phyloP scores from a whole-genome alignment of 1,140 invertebrate species.

The Drosophila neocordata region DNA sequence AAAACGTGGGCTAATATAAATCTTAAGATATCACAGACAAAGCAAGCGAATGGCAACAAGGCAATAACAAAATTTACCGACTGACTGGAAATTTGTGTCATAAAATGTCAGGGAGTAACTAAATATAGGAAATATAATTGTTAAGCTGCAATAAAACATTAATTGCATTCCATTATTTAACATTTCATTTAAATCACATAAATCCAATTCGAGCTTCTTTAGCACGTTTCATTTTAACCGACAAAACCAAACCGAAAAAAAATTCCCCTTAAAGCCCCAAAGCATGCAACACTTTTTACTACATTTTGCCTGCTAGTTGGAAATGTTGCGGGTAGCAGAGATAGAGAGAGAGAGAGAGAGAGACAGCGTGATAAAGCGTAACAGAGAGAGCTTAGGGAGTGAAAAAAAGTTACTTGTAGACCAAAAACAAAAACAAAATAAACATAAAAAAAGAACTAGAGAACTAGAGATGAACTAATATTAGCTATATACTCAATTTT shows the following conservation, averaged over 20 bases:
- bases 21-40: constrained; percentile 64
- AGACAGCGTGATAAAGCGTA: neutral
- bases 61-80: constrained; percentile 7
- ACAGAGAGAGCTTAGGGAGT: neutral
- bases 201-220: constrained; percentile 60
- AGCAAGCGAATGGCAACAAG: constrained; percentile 32
- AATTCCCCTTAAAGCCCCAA: constrained; percentile 50
- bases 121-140: neutral
- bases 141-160: neutral
- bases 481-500: too few relatives aligned
- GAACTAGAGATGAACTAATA: too few relatives aligned
- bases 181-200: constrained; percentile 7
- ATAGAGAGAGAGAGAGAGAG: neutral
- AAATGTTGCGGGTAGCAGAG: neutral
- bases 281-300: constrained; percentile 53
- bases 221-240: constrained; percentile 62
- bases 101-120: neutral
- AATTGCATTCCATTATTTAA: constrained; percentile 7
- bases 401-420: neutral
- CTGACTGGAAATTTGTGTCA: constrained; percentile 1
- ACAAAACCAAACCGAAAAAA: constrained; percentile 47
- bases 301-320: constrained; percentile 5
- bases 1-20: constrained; percentile 63
- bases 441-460: neutral
- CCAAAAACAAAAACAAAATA: constrained; percentile 12